Base-by-base conservation (phyloP, 2,113 vertebrate genomes). In the Zingel zingel region DNA sequence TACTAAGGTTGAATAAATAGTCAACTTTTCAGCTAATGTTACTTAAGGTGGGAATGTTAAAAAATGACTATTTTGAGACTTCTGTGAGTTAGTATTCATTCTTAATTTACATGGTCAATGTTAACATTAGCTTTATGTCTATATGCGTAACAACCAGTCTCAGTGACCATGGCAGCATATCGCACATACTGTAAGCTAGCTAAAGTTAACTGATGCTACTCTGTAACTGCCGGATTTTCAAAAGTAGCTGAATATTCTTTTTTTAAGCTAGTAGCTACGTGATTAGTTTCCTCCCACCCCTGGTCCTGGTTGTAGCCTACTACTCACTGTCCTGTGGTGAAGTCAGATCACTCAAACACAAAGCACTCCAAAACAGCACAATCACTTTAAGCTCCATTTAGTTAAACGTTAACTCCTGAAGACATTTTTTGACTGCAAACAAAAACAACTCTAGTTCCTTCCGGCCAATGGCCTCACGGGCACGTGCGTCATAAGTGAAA, bases 321-420 rank as follows among this genome's bases (percentile, higher is more conserved):
- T 27, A 88, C 81, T 82, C 27, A 82, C 74, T 58, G 3, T 82
- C 25, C 36, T 53, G 58, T 0, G 63, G 2, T 64, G 79, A 9
- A 45, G 33, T 30, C n/a, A 30, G 3, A 1, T 21, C 59, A 45
- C 18, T 21, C 51, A 86, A 61, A 81, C 30, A 68, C 48, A 73
- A 7, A 45, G 57, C 21, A 0, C n/a, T 57, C 48, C 67, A 21
- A 33, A 53, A 23, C 50, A 84, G 30, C 23, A 89, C 1, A 7
- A 45, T 0, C 11, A 1, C 6, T 30, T 70, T 84, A 0, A 73
- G 45, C 47, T 66, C 70, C 86, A 88, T 86, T 21, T 65, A 2
- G 7, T 50, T 68, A 25, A 1, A 8, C 43, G 25, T 18, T 59
- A 12, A 30, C n/a, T 30, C 36, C 27, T 33, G 0, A 2, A 10